phyloP scores from a whole-genome alignment of 2,797 vertebrate genomes.

The Galago senegalensis region DNA sequence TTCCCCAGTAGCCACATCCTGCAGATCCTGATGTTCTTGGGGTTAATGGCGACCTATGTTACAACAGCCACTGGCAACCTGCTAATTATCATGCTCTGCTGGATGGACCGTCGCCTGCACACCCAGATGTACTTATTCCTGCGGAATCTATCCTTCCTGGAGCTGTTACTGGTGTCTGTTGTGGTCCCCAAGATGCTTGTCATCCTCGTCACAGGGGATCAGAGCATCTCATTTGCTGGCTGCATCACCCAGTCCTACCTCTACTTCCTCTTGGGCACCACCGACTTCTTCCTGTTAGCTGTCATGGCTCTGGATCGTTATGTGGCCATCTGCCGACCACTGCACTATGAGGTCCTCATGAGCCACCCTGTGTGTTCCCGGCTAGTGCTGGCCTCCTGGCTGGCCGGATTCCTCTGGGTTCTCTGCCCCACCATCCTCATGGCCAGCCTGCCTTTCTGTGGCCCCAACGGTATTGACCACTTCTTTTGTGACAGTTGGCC shows the following conservation, averaged over 20 bases:
- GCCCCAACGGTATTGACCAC: constrained; percentile 55
- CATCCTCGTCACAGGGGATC: constrained; percentile 31
- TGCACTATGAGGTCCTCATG: constrained; percentile 71
- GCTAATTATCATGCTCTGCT: constrained; percentile 50
- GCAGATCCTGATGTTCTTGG: constrained; percentile 18
- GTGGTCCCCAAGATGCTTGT: constrained; percentile 66
- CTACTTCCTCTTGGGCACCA: constrained; percentile 75
- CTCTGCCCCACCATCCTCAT: constrained; percentile 64
- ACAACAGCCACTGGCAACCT: constrained; percentile 56
- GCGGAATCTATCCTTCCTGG: constrained; percentile 61
- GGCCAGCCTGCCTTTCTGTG: constrained; percentile 65
- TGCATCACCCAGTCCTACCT: constrained; percentile 73
- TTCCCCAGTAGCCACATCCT: constrained; percentile 56
- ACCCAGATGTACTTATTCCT: constrained; percentile 72
- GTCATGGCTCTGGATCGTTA: constrained; percentile 76
- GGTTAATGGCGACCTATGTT: neutral
- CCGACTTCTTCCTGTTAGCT: constrained; percentile 74
- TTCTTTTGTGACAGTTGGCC: constrained; percentile 76
- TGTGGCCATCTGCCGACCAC: constrained; percentile 68
- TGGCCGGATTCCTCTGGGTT: constrained; percentile 70
- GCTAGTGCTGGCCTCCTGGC: constrained; percentile 52
- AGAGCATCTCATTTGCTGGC: constrained; percentile 69
- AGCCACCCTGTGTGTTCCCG: constrained; percentile 27
- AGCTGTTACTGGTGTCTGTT: constrained; percentile 62
- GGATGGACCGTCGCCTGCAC: neutral